phyloP scores from a whole-genome alignment of 2,888 invertebrate species.

The Polyommatus icarus region DNA sequence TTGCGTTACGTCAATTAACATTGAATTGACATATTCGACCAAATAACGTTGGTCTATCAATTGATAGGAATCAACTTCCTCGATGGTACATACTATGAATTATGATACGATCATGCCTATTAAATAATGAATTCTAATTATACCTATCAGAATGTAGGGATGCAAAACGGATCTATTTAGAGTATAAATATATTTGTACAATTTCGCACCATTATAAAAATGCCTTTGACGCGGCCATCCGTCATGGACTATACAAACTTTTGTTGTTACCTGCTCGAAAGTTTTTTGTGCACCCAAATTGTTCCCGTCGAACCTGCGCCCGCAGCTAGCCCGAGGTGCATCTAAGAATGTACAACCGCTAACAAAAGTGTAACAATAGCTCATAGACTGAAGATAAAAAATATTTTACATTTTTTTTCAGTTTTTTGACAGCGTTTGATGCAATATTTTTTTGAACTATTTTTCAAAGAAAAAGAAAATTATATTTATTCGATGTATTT shows the following conservation, averaged over 20 bases:
- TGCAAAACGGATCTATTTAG: neutral
- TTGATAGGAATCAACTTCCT: too few relatives aligned
- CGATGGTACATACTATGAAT: too few relatives aligned
- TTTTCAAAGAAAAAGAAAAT: neutral
- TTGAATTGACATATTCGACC: too few relatives aligned
- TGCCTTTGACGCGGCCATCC: constrained; percentile 45
- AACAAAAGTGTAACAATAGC: constrained; percentile 35
- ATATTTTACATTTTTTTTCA: neutral
- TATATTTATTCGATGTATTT: neutral
- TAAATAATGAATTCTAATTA: neutral
- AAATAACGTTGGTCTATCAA: too few relatives aligned
- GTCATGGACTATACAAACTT: constrained; percentile 51
- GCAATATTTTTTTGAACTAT: neutral
- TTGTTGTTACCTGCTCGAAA: constrained; percentile 55
- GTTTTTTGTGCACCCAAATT: constrained; percentile 53
- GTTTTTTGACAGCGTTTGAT: neutral
- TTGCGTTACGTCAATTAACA: too few relatives aligned
- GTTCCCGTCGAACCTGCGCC: constrained; percentile 45
- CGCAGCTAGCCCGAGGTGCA: constrained; percentile 44
- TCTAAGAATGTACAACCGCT: constrained; percentile 56
- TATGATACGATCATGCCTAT: neutral
- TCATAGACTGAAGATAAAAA: constrained; percentile 20
- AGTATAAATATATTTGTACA: constrained; percentile 38
- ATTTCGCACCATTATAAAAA: constrained; percentile 60
- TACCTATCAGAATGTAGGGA: neutral